Conservation (phyloP, 2,113 vertebrate species). For the Istiophorus platypterus region DNA sequence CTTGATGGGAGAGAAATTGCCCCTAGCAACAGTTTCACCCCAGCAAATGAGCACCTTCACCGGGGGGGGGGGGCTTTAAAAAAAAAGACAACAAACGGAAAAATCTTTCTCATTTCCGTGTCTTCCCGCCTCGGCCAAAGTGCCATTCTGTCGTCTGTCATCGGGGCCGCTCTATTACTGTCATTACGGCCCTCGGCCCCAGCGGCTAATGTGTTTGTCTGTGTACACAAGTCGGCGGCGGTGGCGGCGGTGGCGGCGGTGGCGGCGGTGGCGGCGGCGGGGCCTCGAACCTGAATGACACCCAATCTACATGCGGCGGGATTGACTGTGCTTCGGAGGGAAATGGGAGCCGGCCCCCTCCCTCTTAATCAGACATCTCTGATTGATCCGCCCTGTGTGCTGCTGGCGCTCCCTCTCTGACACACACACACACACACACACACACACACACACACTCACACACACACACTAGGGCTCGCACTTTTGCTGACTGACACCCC, state of each 20-base stretch:
- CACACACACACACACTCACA: conserved; percentile 24
- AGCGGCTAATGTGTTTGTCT: conserved; percentile 83
- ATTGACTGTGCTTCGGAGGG: conserved; percentile 68
- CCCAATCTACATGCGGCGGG: conserved; percentile 81
- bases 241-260: neutral
- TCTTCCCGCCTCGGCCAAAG: conserved; percentile 77
- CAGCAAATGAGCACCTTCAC: conserved; percentile 83
- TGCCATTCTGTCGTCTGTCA: conserved; percentile 78
- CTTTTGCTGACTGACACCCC: conserved; percentile 58
- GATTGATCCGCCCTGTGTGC: conserved; percentile 75
- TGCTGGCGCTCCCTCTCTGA: no score
- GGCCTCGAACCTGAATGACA: no score
- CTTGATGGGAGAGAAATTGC: conserved; percentile 83
- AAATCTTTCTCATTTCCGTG: conserved; percentile 78
- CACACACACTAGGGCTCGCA: conserved; percentile 6
- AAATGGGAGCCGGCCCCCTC: conserved; percentile 62
- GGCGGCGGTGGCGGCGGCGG: no score
- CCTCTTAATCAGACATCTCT: conserved; percentile 79
- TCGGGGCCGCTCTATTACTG: conserved; percentile 75
- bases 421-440: conserved; percentile 19
- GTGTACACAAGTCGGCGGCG: conserved; percentile 64
- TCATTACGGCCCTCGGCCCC: conserved; percentile 77
- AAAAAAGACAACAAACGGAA: conserved; percentile 41
- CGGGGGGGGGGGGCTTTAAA: conserved; percentile 41
- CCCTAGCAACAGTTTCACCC: conserved; percentile 75